Percentiles rank a stretch among this genome's conserved stretches.
phyloP scores from a whole-genome alignment of 2,113 vertebrate species.

The Alosa alosa region DNA sequence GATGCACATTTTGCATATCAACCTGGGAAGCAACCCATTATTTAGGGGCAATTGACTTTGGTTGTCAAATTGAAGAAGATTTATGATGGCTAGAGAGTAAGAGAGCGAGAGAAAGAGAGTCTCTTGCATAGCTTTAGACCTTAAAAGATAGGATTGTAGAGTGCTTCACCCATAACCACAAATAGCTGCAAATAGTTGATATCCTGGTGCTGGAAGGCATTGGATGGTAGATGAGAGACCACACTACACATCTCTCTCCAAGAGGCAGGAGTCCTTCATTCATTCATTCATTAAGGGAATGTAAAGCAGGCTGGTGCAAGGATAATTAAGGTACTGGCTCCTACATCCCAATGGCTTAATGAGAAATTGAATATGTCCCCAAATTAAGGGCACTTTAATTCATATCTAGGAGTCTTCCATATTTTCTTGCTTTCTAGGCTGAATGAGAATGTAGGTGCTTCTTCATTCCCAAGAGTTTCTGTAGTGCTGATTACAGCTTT shows the following conservation, averaged over 20 bases:
- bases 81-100: conserved; percentile 29
- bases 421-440: not conserved
- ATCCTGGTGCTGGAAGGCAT: not conserved
- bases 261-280: not conserved
- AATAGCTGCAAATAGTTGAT: not conserved
- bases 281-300: not conserved
- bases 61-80: conserved; percentile 59
- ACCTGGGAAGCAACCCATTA: conserved; percentile 52
- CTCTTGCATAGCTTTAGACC: not conserved
- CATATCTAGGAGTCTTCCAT: not conserved
- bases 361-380: not conserved
- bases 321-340: not conserved
- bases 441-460: not conserved
- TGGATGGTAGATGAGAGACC: not conserved
- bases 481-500: too few relatives aligned
- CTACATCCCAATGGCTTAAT: not conserved
- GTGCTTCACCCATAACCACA: not conserved
- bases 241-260: not conserved
- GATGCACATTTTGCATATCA: conserved; percentile 49
- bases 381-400: not conserved
- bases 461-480: not conserved
- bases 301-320: not conserved
- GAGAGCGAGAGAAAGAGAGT: conserved; percentile 28
- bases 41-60: conserved; percentile 55
- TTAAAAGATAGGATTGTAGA: not conserved